These are phyloP conservation scores for Calephelis perditalis DNA, from an alignment of 2,888 invertebrate species.

Conservation along the genomic window DNA sequence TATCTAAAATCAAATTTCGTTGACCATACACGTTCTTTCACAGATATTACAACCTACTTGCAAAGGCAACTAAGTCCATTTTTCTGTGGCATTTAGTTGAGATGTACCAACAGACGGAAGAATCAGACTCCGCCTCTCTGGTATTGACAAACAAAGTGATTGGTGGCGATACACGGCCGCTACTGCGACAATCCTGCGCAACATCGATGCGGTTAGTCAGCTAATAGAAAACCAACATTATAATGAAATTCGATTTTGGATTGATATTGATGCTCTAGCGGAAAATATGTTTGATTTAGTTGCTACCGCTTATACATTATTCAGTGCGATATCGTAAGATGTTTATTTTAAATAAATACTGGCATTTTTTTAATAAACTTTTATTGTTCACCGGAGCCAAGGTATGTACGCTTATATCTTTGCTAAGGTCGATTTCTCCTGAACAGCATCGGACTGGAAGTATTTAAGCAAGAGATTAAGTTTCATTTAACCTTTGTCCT, in stretches of 20 bases:
- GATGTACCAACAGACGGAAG: constrained; percentile 34
- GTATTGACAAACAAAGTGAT: constrained; percentile 64
- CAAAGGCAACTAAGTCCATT: constrained; percentile 32
- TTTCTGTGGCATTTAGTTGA: constrained; percentile 25
- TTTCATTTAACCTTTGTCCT: too few species aligned
- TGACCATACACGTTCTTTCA: constrained; percentile 27
- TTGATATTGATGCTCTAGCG: constrained; percentile 24
- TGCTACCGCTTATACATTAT: constrained; percentile 17
- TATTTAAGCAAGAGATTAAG: too few species aligned
- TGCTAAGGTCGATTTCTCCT: too few species aligned
- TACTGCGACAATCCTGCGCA: constrained; percentile 67
- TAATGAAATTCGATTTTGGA: constrained; percentile 23
- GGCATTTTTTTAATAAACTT: too few species aligned
- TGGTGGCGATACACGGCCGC: constrained; percentile 50
- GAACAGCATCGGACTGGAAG: too few species aligned
- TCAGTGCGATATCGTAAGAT: background rate
- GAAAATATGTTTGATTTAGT: constrained; percentile 23
- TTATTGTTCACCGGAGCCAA: too few species aligned
- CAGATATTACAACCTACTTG: constrained; percentile 34
- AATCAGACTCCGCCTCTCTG: constrained; percentile 53
- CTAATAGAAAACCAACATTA: constrained; percentile 33
- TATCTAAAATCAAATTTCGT: constrained; percentile 34
- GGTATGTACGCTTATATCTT: too few species aligned
- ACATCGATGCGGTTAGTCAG: constrained; percentile 50
- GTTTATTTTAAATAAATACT: too few species aligned